These are phyloP conservation scores for Zele albiditarsus DNA, from an alignment of 2,888 invertebrate genomes.

Conservation along the genomic window DNA sequence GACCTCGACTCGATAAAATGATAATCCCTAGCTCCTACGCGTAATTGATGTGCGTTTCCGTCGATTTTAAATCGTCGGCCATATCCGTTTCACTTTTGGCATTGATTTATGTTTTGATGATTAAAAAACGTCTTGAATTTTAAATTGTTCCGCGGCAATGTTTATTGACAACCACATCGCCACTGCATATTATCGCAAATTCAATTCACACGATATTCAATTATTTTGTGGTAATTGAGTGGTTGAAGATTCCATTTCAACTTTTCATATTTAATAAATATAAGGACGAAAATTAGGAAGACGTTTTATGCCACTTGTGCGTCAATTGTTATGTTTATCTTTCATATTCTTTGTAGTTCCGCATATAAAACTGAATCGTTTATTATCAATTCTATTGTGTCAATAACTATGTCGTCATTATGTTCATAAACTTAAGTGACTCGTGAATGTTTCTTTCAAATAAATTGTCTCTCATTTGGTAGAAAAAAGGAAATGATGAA, in stretches of 20 bases:
- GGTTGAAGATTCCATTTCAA: too few relatives aligned
- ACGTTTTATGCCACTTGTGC: constrained; percentile 15
- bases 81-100: not conserved
- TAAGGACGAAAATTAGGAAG: constrained; percentile 16
- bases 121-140: too few relatives aligned
- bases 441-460: not conserved
- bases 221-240: too few relatives aligned
- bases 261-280: too few relatives aligned
- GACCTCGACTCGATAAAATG: constrained; percentile 30
- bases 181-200: too few relatives aligned
- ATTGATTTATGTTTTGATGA: not conserved
- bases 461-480: not conserved
- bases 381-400: constrained; percentile 28
- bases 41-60: constrained; percentile 21
- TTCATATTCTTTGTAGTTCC: constrained; percentile 10
- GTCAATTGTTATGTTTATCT: constrained; percentile 31
- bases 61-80: not conserved
- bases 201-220: too few relatives aligned
- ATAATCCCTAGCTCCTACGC: constrained; percentile 23
- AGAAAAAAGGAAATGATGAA: not conserved
- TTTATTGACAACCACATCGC: too few relatives aligned
- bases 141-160: too few relatives aligned
- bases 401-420: not conserved
- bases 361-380: constrained; percentile 29
- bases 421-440: not conserved